Percentiles rank a stretch among this genome's conserved stretches.
phyloP scores from a whole-genome alignment of 2,113 vertebrate species.

The Scomber japonicus region DNA sequence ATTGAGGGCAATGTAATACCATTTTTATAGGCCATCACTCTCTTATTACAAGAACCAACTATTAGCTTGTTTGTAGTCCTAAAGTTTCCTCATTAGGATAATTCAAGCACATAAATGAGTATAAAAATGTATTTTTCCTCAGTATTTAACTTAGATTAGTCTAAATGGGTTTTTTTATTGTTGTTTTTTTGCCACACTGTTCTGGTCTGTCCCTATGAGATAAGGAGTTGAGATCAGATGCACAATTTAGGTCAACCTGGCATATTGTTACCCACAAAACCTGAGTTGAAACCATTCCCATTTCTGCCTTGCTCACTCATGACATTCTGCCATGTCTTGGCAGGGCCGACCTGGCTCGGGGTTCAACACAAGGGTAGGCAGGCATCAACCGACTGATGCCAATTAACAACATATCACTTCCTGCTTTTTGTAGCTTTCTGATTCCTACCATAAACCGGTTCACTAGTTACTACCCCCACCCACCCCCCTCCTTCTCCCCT shows the following conservation, averaged over 20 bases:
- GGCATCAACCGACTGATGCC: conserved; percentile 39
- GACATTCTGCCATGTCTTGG: conserved; percentile 58
- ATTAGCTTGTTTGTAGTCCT: no score
- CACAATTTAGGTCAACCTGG: not conserved
- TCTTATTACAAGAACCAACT: no score
- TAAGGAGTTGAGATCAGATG: not conserved
- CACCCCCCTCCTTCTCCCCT: not conserved
- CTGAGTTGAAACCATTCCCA: conserved; percentile 15
- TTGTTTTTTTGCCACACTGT: no score
- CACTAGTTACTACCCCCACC: conserved; percentile 47
- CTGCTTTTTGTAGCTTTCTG: conserved; percentile 44
- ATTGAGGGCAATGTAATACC: no score
- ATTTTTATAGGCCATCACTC: no score
- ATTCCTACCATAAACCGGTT: conserved; percentile 46
- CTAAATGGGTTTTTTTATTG: no score
- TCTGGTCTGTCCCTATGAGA: no score
- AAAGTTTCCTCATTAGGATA: no score
- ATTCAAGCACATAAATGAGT: no score
- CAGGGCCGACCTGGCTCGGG: conserved; percentile 59
- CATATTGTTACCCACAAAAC: not conserved
- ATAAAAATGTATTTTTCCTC: no score
- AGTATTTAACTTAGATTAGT: no score
- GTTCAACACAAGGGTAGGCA: conserved; percentile 72
- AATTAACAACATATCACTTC: conserved; percentile 42
- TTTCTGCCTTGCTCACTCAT: conserved; percentile 12